phyloP scores from a whole-genome alignment of 2,888 invertebrate species.

The Phrixothrix hirtus region DNA sequence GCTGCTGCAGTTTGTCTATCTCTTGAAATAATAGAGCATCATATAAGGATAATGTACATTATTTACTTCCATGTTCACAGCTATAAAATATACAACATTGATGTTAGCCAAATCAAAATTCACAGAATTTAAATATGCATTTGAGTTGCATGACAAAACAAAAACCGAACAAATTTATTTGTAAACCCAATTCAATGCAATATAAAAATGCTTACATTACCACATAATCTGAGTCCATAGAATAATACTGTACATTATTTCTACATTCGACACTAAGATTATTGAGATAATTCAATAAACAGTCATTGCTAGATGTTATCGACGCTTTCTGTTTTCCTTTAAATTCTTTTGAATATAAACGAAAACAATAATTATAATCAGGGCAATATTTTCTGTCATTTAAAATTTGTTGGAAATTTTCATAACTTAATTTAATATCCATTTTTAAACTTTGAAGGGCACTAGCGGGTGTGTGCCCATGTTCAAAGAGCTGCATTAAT shows the following conservation, averaged over 20 bases:
- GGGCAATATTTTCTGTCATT: conserved; percentile 22
- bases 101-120: too few relatives aligned
- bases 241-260: too few relatives aligned
- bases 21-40: too few relatives aligned
- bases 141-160: too few relatives aligned
- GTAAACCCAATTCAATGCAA: background rate
- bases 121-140: too few relatives aligned
- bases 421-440: conserved; percentile 15
- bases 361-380: conserved; percentile 23
- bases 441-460: conserved; percentile 21
- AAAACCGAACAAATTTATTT: background rate
- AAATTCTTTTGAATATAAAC: conserved; percentile 16
- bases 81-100: too few relatives aligned
- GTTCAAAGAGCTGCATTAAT: conserved; percentile 16
- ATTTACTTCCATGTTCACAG: too few relatives aligned
- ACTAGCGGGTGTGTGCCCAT: conserved; percentile 19
- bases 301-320: too few relatives aligned
- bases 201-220: conserved; percentile 14
- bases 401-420: conserved; percentile 19
- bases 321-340: background rate
- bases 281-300: too few relatives aligned
- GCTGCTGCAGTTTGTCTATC: too few relatives aligned
- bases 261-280: too few relatives aligned
- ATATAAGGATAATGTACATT: too few relatives aligned
- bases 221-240: conserved; percentile 4